These are phyloP conservation scores for Pituophis catenifer DNA, from an alignment of 2,113 vertebrate genomes.

Conservation along the genomic window DNA sequence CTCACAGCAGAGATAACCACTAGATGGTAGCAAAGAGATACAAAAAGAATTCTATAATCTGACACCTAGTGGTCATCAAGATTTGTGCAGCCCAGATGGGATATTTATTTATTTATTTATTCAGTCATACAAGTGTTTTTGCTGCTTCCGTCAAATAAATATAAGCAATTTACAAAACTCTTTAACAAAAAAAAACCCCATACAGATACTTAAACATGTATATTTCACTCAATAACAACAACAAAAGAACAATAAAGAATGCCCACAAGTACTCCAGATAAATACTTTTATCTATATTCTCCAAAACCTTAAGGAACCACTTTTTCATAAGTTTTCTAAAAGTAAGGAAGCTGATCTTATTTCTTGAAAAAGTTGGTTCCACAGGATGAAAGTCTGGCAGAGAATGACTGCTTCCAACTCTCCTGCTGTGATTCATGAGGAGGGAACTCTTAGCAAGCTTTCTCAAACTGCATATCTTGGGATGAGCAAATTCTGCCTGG, in stretches of 20 bases:
- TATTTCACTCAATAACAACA: not conserved
- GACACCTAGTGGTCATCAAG: not conserved
- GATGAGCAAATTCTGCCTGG: not conserved
- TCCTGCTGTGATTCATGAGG: not conserved
- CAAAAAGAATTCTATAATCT: not conserved
- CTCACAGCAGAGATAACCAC: not conserved
- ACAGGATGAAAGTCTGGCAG: not conserved
- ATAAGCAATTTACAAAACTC: not conserved
- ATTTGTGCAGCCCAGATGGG: not conserved
- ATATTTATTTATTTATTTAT: not conserved
- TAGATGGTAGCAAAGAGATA: not conserved
- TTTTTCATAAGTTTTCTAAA: not conserved
- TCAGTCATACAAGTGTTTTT: not conserved
- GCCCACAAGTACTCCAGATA: not conserved
- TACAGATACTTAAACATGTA: not conserved
- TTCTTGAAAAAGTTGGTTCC: not conserved
- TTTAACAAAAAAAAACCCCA: not conserved
- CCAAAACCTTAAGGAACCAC: not conserved
- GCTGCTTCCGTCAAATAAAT: not conserved
- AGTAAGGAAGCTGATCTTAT: not conserved
- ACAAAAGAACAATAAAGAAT: not conserved
- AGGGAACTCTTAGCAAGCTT: not conserved
- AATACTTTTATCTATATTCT: not conserved
- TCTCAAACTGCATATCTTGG: not conserved
- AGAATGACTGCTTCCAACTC: not conserved